These are phyloP conservation scores for Adoxophyes honmai DNA, from an alignment of 1,140 invertebrate species.

Conservation along the genomic window DNA sequence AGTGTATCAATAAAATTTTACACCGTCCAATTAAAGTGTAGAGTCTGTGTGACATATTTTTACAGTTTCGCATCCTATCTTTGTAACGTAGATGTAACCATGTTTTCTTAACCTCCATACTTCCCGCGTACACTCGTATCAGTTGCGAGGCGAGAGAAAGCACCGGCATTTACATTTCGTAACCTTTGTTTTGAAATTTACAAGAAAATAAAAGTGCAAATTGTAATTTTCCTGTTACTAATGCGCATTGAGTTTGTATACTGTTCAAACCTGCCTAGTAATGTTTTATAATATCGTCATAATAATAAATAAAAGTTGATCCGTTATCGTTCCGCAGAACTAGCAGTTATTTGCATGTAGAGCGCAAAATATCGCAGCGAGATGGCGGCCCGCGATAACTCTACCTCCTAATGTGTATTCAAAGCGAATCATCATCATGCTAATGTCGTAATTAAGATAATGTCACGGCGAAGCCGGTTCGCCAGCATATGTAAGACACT, in stretches of 20 bases:
- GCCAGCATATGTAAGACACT: conserved; percentile 21
- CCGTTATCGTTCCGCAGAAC: too few species aligned
- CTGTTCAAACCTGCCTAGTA: too few species aligned
- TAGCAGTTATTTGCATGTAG: conserved; percentile 25
- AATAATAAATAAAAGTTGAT: too few species aligned
- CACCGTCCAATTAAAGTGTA: conserved; percentile 15
- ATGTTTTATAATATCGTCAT: too few species aligned
- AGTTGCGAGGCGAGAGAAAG: conserved; percentile 61
- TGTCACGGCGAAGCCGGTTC: conserved; percentile 42
- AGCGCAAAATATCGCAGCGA: conserved; percentile 29
- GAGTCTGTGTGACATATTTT: conserved; percentile 31
- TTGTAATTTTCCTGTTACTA: neutral
- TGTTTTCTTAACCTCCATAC: conserved; percentile 72
- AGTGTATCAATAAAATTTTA: conserved; percentile 15
- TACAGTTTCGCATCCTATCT: conserved; percentile 30
- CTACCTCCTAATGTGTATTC: conserved; percentile 36
- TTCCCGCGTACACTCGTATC: conserved; percentile 43
- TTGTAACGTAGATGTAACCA: conserved; percentile 40
- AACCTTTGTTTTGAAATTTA: conserved; percentile 44
- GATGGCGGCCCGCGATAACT: conserved; percentile 20
- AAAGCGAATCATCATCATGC: conserved; percentile 42
- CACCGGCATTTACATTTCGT: conserved; percentile 52
- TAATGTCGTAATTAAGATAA: conserved; percentile 58
- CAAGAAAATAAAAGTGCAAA: conserved; percentile 36
- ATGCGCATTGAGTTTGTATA: too few species aligned